Conservation (phyloP, 2,113 vertebrate genomes). For the Xenus cinereus region DNA sequence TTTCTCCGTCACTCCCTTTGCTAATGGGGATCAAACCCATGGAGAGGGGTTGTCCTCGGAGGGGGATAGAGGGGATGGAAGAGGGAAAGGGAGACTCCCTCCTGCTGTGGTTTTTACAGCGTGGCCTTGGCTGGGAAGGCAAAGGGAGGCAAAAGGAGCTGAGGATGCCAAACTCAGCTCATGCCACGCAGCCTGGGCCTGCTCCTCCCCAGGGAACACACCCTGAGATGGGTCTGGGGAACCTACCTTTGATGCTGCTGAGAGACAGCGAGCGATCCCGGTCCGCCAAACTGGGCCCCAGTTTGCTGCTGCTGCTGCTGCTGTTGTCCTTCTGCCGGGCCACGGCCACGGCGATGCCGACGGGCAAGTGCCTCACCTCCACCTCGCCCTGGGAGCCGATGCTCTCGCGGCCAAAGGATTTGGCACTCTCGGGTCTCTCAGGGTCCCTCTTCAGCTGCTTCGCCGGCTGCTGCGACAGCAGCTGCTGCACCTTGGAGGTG, state of each 20-base stretch:
- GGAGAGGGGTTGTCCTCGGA: not conserved
- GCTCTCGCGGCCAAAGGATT: slow-evolving; percentile 86
- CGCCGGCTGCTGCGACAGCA: slow-evolving; percentile 67
- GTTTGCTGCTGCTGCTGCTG: slow-evolving; percentile 76
- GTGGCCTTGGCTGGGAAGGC: not conserved
- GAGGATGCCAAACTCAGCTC: not conserved
- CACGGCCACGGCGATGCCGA: slow-evolving; percentile 94
- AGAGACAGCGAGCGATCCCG: slow-evolving; percentile 82
- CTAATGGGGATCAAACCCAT: not conserved
- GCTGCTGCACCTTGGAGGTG: slow-evolving; percentile 73
- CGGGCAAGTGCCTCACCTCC: slow-evolving; percentile 92
- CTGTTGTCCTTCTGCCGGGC: slow-evolving; percentile 92
- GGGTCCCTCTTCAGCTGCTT: slow-evolving; percentile 90
- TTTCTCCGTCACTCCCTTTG: not conserved
- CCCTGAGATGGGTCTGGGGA: not conserved
- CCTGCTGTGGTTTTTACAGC: not conserved
- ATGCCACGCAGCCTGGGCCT: not conserved
- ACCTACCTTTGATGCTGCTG: slow-evolving; percentile 88
- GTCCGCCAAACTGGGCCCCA: slow-evolving; percentile 76
- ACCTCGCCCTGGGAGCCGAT: slow-evolving; percentile 84
- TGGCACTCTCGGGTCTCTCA: slow-evolving; percentile 89
- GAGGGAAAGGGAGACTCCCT: accelerated
- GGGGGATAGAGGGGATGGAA: not conserved
- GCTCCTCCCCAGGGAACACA: not conserved
- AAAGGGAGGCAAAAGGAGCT: not conserved